Percentiles rank a stretch among this genome's conserved stretches.
phyloP scores from a whole-genome alignment of 1,140 invertebrate genomes.

The Pantala flavescens region DNA sequence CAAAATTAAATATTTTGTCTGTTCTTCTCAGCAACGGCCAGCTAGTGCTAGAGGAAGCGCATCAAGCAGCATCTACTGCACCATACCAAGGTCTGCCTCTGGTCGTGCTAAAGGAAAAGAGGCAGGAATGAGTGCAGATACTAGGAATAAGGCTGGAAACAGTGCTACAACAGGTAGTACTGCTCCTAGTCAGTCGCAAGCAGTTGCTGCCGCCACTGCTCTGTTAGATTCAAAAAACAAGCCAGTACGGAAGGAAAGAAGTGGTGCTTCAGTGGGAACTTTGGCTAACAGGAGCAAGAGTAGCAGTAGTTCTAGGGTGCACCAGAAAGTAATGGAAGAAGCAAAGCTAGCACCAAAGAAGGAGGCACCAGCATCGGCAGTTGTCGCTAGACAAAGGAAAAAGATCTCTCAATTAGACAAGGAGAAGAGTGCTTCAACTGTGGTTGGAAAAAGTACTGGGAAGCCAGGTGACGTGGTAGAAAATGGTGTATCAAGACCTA shows the following conservation, averaged over 20 bases:
- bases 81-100: not conserved
- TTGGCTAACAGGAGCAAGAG: not conserved
- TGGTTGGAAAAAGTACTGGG: slow-evolving; percentile 24
- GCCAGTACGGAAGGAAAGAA: not conserved
- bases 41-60: not conserved
- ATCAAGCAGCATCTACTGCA: not conserved
- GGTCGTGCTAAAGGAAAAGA: not conserved
- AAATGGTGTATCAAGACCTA: slow-evolving; percentile 29
- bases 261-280: not conserved
- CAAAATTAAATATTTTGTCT: too few species aligned
- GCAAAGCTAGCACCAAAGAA: not conserved
- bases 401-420: slow-evolving; percentile 30
- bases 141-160: not conserved
- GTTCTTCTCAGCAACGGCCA: not conserved
- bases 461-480: not conserved
- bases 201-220: not conserved
- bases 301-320: not conserved
- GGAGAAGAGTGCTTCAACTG: slow-evolving; percentile 35
- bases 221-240: not conserved
- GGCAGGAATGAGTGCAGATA: not conserved
- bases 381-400: slow-evolving; percentile 27
- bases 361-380: not conserved
- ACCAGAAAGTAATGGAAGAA: not conserved
- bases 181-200: not conserved
- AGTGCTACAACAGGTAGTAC: not conserved